Percentiles rank a stretch among this genome's conserved stretches.
Evolutionary conservation across 2,797 vertebrate genomes (phyloP).

Genomic region (Echiichthys vipera): DNA sequence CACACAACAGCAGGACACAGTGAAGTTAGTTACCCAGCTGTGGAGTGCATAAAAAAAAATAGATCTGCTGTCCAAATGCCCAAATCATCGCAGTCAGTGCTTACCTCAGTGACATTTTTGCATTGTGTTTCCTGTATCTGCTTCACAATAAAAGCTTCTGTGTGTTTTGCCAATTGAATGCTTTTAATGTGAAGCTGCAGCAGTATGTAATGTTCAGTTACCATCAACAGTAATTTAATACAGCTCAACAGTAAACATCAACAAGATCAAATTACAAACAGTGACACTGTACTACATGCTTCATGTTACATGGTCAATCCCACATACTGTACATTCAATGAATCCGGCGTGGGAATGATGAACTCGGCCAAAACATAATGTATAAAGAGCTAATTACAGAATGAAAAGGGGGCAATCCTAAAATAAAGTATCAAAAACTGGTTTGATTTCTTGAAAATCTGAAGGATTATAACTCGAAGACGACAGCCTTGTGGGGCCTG

Average conservation of each 20-base stretch:
- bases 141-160: too few species aligned
- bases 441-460: not conserved
- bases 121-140: too few species aligned
- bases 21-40: not conserved
- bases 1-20: not conserved
- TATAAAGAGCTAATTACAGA: not conserved
- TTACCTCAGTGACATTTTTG: too few species aligned
- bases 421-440: not conserved
- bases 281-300: not conserved
- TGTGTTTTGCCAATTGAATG: too few species aligned
- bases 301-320: not conserved
- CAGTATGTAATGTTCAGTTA: too few species aligned
- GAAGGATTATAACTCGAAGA: not conserved
- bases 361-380: not conserved
- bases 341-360: not conserved
- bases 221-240: not conserved
- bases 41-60: too few species aligned
- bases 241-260: too few species aligned
- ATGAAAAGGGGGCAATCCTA: not conserved
- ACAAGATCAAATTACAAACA: not conserved
- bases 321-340: too few species aligned
- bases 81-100: not conserved
- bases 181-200: too few species aligned
- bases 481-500: not conserved
- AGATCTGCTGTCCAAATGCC: not conserved